Conservation (phyloP, 1,140 invertebrate species). For the Drosophila guanche region DNA sequence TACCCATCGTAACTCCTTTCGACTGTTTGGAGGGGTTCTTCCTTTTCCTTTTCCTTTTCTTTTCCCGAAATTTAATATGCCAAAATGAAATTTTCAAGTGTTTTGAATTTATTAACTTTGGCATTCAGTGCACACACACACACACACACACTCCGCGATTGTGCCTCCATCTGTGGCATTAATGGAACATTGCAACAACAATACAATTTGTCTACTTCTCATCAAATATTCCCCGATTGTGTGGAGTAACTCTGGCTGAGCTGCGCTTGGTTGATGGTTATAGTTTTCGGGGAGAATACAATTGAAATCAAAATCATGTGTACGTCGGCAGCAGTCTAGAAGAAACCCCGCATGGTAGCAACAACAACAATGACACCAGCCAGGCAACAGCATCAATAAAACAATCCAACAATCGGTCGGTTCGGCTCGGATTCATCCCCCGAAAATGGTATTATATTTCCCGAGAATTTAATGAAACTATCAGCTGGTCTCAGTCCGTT, state of each 20-base stretch:
- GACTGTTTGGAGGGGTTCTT: slow-evolving; percentile 6
- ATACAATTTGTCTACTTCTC: slow-evolving; percentile 10
- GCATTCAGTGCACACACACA: slow-evolving; percentile 11
- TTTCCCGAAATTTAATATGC: slow-evolving; percentile 62
- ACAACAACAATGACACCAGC: slow-evolving; percentile 53
- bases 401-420: slow-evolving; percentile 21
- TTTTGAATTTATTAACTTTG: slow-evolving; percentile 71
- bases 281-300: slow-evolving; percentile 30
- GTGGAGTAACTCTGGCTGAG: neutral
- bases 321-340: slow-evolving; percentile 21
- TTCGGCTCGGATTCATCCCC: slow-evolving; percentile 32
- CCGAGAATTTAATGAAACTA: slow-evolving; percentile 73
- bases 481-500: slow-evolving; percentile 59
- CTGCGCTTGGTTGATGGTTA: neutral
- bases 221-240: slow-evolving; percentile 11
- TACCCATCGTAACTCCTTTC: neutral
- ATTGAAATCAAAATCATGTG: slow-evolving; percentile 64
- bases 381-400: slow-evolving; percentile 57
- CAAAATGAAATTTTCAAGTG: slow-evolving; percentile 65
- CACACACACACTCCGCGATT: neutral
- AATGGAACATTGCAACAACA: slow-evolving; percentile 32
- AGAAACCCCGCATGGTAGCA: slow-evolving; percentile 54
- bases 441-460: slow-evolving; percentile 64
- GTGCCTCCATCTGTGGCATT: slow-evolving; percentile 13
- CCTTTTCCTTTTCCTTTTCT: slow-evolving; percentile 16